phyloP scores from a whole-genome alignment of 2,888 invertebrate genomes.

The Argyresthia goedartella region DNA sequence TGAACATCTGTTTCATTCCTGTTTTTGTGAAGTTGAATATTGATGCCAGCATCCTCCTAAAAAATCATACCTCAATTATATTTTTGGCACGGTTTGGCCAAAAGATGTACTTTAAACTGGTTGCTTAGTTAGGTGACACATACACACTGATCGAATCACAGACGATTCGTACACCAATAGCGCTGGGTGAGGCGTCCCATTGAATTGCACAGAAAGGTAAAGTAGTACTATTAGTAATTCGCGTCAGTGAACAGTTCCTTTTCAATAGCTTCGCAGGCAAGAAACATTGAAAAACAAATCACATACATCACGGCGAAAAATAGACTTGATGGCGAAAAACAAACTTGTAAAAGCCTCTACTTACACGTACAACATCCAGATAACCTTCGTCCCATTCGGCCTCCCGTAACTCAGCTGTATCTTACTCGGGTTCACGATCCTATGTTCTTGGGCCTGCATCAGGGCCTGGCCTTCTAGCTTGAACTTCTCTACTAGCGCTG shows the following conservation, averaged over 20 bases:
- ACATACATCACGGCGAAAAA: no score
- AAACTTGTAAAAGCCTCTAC: no score
- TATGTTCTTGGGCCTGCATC: conserved; percentile 74
- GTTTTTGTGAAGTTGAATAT: conserved; percentile 83
- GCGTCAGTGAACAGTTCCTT: no score
- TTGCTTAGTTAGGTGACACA: no score
- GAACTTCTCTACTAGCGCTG: conserved; percentile 91
- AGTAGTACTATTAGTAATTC: no score
- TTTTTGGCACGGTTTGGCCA: not conserved
- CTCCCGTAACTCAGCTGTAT: conserved; percentile 82
- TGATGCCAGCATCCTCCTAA: conserved; percentile 81
- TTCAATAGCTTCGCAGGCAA: no score
- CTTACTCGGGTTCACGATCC: conserved; percentile 75
- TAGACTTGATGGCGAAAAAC: no score
- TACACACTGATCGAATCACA: no score
- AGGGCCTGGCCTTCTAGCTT: conserved; percentile 86
- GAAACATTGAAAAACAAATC: no score
- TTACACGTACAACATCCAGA: conserved; percentile 78
- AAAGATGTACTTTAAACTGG: not conserved
- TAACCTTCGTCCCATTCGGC: conserved; percentile 76
- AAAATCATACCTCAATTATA: conserved; percentile 5
- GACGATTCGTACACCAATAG: no score
- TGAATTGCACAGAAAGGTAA: no score
- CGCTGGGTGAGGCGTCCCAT: no score
- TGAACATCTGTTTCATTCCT: conserved; percentile 81